Percentiles rank a stretch among this genome's conserved stretches.
Evolutionary conservation across 2,888 invertebrate species (phyloP).

Genomic region (Bombylius discolor): DNA sequence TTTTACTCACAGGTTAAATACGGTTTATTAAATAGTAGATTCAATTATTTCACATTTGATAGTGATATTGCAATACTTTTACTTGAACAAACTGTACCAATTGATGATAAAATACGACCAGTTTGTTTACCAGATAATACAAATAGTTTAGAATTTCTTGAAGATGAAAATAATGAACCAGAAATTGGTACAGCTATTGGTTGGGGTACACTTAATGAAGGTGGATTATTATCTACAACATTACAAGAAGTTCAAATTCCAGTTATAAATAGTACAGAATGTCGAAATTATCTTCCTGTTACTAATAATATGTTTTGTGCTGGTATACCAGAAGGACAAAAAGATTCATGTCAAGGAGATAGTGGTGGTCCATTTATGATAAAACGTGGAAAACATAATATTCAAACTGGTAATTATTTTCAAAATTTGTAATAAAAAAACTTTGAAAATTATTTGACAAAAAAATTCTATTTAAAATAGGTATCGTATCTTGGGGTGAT

Average conservation of each 20-base stretch:
- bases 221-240: constrained; percentile 47
- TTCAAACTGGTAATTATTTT: background rate
- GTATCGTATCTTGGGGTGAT: constrained; percentile 44
- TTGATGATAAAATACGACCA: constrained; percentile 46
- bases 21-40: background rate
- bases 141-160: constrained; percentile 27
- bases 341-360: constrained; percentile 30
- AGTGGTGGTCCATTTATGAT: constrained; percentile 6
- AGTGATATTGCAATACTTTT: constrained; percentile 64
- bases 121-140: constrained; percentile 51
- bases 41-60: constrained; percentile 35
- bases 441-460: too few species aligned
- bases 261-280: constrained; percentile 44
- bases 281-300: constrained; percentile 7
- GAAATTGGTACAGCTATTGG: constrained; percentile 48
- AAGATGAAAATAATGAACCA: background rate
- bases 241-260: constrained; percentile 56
- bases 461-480: constrained; percentile 30
- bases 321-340: constrained; percentile 29
- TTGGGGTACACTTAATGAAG: constrained; percentile 57
- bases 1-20: background rate
- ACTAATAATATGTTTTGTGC: constrained; percentile 35
- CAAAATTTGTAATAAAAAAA: too few species aligned
- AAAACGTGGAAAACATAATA: background rate
- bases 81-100: constrained; percentile 38